Evolutionary conservation across 2,797 vertebrate species (phyloP).

Genomic region (Amblyraja radiata): DNA sequence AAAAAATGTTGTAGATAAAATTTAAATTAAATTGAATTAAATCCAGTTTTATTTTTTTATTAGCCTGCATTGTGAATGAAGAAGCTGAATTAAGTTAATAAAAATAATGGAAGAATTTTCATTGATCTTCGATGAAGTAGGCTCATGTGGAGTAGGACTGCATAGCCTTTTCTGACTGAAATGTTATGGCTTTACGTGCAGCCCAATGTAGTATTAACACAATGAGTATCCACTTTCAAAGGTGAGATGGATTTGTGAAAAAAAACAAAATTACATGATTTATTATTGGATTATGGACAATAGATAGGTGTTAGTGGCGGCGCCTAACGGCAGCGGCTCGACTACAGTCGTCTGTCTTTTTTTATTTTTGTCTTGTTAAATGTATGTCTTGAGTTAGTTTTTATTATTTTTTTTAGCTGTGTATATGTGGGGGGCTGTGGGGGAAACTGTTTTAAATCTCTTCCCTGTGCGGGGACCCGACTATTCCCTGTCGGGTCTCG

Average conservation of each 20-base stretch:
- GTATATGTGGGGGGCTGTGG: too few species aligned
- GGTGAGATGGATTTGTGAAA: neutral
- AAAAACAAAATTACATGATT: neutral
- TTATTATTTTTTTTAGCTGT: too few species aligned
- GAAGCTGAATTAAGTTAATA: neutral
- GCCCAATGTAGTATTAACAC: neutral
- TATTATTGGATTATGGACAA: neutral
- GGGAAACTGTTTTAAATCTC: too few species aligned
- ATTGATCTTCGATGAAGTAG: neutral
- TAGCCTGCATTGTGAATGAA: neutral
- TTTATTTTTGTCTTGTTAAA: too few species aligned
- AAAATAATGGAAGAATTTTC: neutral
- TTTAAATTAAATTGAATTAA: conserved; percentile 15
- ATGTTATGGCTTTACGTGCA: neutral
- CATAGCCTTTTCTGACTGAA: neutral
- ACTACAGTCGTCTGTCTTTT: too few species aligned
- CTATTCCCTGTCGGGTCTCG: too few species aligned
- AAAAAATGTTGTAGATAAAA: neutral
- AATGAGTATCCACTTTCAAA: neutral
- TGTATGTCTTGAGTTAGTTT: too few species aligned
- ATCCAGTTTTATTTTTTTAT: neutral
- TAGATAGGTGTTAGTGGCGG: too few species aligned
- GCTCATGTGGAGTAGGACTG: neutral
- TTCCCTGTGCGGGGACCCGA: too few species aligned
- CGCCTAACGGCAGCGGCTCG: too few species aligned